phyloP scores from a whole-genome alignment of 2,888 invertebrate genomes.

The Ptychoptera contaminata region DNA sequence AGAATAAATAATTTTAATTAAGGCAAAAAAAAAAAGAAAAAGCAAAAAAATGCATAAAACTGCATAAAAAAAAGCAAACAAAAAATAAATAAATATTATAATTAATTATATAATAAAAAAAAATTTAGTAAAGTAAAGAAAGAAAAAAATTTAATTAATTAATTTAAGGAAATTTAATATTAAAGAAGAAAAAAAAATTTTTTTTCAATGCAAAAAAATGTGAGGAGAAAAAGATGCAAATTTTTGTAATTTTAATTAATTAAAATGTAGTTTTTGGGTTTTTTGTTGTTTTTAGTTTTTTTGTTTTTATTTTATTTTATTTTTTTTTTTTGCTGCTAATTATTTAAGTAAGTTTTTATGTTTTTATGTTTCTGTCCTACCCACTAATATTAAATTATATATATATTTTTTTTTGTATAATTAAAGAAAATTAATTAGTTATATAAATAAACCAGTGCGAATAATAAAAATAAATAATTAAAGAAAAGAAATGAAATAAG shows the following conservation, averaged over 20 bases:
- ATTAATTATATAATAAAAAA: not conserved
- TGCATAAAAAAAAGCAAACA: not conserved
- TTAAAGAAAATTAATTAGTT: no score
- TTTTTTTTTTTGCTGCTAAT: no score
- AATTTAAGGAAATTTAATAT: not conserved
- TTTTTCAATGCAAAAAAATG: not conserved
- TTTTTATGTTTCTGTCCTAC: no score
- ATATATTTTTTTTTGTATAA: no score
- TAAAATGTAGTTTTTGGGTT: not conserved
- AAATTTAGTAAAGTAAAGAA: not conserved
- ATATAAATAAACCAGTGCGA: no score
- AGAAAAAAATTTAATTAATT: not conserved
- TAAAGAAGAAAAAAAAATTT: not conserved
- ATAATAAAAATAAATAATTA: no score
- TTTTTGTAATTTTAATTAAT: not conserved
- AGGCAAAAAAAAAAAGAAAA: no score
- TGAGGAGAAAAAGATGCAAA: not conserved
- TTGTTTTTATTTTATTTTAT: not conserved
- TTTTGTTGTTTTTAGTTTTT: not conserved
- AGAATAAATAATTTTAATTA: no score
- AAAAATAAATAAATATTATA: not conserved
- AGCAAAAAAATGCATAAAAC: no score
- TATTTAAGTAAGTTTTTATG: no score
- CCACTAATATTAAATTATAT: no score
- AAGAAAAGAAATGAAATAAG: no score